Base-by-base conservation (phyloP, 2,888 invertebrate genomes). In the Dioctria rufipes region DNA sequence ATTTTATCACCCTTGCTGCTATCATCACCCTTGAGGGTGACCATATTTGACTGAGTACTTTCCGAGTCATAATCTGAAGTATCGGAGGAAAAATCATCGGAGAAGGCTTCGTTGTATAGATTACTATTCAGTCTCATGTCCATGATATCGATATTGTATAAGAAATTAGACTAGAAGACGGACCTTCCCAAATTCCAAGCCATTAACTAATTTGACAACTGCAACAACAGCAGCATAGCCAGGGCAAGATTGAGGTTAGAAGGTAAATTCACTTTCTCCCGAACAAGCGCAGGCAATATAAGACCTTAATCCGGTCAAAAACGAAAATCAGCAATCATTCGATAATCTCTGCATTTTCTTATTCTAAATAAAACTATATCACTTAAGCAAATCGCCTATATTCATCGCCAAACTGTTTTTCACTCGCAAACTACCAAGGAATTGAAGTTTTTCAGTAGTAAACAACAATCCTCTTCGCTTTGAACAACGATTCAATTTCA, bases 61-160 rank as follows among this genome's bases (percentile, higher is more conserved):
- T 13, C 67, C 5, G 4, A 63, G 40, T 83, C 83, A 46, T 86
- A 86, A 80, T 86, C 86, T 40, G 87, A 87, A 78, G 86, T 86
- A 81, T 87, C 87, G 71, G 85, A 84, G 65, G 84, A 84, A 60
- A 85, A 87, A 6, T 85, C 84, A 80, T 84, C 84, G 13, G 85
- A 84, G 3, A 84, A 85, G 65, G 83, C 83, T 82, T 85, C 85
- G 80, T 83, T 83, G 81, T 84, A 85, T 63, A 84, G 82, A 67
- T 82, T 83, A 13, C 82, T 81, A 63, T 71, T 80, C 63, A 83
- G 83, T 81, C 82, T 80, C 79, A 81, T 83, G 39, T 84, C 84
- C 84, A 84, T 84, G 25, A 25, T 25, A 25, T 25, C 25, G 25
- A 25, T 25, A 25, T 25, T 25, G 25, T 54, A 11, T 51, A 69